Conservation (phyloP, 2,113 vertebrate genomes). For the Grallaria varia region DNA sequence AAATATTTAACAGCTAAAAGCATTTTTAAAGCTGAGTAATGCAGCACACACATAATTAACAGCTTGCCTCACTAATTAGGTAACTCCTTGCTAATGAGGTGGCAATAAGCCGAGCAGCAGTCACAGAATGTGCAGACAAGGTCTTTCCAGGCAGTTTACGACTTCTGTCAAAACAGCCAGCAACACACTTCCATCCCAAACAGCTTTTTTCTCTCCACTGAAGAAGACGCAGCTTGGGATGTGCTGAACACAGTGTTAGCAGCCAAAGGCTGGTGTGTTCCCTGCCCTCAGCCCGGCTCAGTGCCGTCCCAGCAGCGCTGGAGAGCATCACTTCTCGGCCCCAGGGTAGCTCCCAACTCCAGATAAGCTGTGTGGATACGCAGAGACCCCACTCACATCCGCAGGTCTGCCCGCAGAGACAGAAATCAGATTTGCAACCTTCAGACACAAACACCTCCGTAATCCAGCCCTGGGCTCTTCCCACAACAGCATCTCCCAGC, state of each 20-base stretch:
- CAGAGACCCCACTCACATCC: rapidly evolving
- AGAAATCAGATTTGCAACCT: rapidly evolving
- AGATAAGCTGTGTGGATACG: rapidly evolving
- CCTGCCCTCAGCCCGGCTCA: background rate
- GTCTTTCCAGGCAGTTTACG: constrained; percentile 8
- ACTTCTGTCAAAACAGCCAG: background rate
- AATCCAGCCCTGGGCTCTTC: background rate
- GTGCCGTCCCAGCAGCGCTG: rapidly evolving
- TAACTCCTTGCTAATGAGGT: constrained; percentile 52
- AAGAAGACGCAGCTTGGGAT: background rate
- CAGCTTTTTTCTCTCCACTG: background rate
- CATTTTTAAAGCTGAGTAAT: constrained; percentile 24
- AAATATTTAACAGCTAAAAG: background rate
- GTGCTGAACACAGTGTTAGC: background rate
- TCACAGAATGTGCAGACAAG: background rate
- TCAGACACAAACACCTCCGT: background rate
- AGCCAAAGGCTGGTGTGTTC: background rate
- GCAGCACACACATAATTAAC: constrained; percentile 46
- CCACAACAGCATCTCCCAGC: background rate
- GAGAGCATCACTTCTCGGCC: background rate
- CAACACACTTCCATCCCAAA: background rate
- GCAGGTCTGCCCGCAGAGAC: background rate
- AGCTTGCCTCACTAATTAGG: constrained; percentile 50
- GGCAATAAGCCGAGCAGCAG: constrained; percentile 43
- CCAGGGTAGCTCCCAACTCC: background rate